These are phyloP conservation scores for Leucania comma DNA, from an alignment of 2,888 invertebrate genomes.

Conservation along the genomic window DNA sequence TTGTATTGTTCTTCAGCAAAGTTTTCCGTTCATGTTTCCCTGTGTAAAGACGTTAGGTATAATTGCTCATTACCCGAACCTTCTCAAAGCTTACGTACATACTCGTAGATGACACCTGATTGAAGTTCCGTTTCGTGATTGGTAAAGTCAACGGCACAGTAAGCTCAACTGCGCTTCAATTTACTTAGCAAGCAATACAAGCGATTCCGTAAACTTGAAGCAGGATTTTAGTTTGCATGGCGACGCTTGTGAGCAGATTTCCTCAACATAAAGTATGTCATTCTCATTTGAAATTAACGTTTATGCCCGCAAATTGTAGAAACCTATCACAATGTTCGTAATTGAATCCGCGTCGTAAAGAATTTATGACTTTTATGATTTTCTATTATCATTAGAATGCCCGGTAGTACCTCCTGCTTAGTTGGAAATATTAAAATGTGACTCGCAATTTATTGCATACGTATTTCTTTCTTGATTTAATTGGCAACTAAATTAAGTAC, in stretches of 20 bases:
- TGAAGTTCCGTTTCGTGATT: conserved; percentile 66
- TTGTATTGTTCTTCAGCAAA: background rate
- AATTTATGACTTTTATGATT: conserved; percentile 16
- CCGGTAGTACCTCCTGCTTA: background rate
- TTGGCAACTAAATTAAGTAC: conserved; percentile 11
- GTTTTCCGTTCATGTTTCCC: background rate
- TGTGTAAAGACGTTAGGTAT: conserved; percentile 5
- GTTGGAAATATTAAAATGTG: conserved; percentile 19
- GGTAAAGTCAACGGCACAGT: conserved; percentile 59
- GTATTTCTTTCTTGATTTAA: conserved; percentile 3
- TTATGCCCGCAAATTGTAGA: conserved; percentile 6
- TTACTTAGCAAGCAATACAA: conserved; percentile 65
- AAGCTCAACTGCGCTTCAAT: conserved; percentile 64
- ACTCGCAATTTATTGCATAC: conserved; percentile 17
- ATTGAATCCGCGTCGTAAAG: conserved; percentile 23
- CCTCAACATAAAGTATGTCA: conserved; percentile 23
- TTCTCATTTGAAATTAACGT: conserved; percentile 13
- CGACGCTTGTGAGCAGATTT: conserved; percentile 33
- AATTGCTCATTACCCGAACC: conserved; percentile 58
- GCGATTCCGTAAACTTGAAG: conserved; percentile 61
- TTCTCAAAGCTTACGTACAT: conserved; percentile 40
- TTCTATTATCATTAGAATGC: conserved; percentile 11
- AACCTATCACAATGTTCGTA: conserved; percentile 15
- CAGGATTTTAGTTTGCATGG: conserved; percentile 52
- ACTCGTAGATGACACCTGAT: conserved; percentile 68